Base-by-base conservation (phyloP, 1,140 invertebrate genomes). In the Lepidotrigona ventralis region DNA sequence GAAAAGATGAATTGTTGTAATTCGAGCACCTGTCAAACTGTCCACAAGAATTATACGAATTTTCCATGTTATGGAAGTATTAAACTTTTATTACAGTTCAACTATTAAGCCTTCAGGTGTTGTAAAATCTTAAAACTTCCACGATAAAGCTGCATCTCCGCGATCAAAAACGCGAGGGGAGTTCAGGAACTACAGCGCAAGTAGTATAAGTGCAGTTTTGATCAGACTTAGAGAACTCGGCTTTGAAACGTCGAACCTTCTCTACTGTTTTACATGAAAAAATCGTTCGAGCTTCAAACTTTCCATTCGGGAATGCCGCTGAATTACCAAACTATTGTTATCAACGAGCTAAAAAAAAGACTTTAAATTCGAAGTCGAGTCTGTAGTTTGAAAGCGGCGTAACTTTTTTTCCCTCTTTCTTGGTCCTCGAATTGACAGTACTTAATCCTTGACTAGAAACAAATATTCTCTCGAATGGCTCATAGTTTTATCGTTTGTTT, bases 391-490 rank as follows among this genome's bases (percentile, higher is more conserved):
- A 26, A 29, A 64, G 29, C 19, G 23, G 19, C 12, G 39, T 15
- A 64, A 64, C 19, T 64, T 51, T 46, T 64, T 77, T 21, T 17
- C 4, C 8, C 8, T 1, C 11, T 15, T 56, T 21, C 51, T 21
- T 11, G 75, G 11, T 53, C 21, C 60, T 77, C 60, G n/a, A 53
- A 66, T 77, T 8, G 39, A 46, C 39, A 46, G 39, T 46, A 8
- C 51, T 21, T 11, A 39, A 5, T 29, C 14, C 60, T 77, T 46
- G 39, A 53, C 39, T 8, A 8, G 19, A 56, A 54, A 39, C 39
- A 58, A 82, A 64, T 82, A 77, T 82, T n/a, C 39, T 58, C 53
- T 21, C 39, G 4, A 69, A 69, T 39, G 26, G 58, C 53, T 77
- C 72, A 12, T 46, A 23, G 21, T n/a, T 17, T 39, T n/a, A 26